phyloP scores from a whole-genome alignment of 2,113 vertebrate genomes.

The Semnopithecus entellus region DNA sequence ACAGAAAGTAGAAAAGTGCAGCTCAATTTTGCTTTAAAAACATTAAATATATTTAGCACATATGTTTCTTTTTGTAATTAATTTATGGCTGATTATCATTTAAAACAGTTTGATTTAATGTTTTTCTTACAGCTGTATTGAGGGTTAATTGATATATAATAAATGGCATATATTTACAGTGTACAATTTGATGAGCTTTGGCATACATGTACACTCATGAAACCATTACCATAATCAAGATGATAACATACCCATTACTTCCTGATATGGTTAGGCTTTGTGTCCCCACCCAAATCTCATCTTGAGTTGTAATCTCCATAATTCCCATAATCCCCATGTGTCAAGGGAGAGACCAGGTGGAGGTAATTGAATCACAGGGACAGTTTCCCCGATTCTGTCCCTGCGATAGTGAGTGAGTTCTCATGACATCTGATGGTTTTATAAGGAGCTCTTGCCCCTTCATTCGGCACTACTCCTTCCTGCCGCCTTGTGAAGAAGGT shows the following conservation, averaged over 20 bases:
- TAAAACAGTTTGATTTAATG: neutral
- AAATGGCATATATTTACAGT: neutral
- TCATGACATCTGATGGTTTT: too few relatives aligned
- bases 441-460: too few relatives aligned
- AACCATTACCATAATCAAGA: neutral
- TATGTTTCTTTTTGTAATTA: neutral
- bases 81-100: neutral
- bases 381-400: too few relatives aligned
- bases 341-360: too few relatives aligned
- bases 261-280: too few relatives aligned
- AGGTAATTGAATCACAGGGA: too few relatives aligned
- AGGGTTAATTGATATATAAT: neutral
- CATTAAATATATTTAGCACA: neutral
- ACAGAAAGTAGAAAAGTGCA: neutral
- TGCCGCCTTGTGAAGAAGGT: too few relatives aligned
- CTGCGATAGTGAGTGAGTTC: too few relatives aligned
- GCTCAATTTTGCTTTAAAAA: neutral
- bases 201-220: neutral
- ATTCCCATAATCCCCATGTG: too few relatives aligned
- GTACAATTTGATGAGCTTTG: neutral
- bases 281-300: too few relatives aligned
- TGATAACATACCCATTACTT: neutral
- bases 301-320: too few relatives aligned
- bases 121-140: neutral
- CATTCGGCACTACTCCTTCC: too few relatives aligned